phyloP scores from a whole-genome alignment of 2,888 invertebrate species.

The Drosophila cracens region DNA sequence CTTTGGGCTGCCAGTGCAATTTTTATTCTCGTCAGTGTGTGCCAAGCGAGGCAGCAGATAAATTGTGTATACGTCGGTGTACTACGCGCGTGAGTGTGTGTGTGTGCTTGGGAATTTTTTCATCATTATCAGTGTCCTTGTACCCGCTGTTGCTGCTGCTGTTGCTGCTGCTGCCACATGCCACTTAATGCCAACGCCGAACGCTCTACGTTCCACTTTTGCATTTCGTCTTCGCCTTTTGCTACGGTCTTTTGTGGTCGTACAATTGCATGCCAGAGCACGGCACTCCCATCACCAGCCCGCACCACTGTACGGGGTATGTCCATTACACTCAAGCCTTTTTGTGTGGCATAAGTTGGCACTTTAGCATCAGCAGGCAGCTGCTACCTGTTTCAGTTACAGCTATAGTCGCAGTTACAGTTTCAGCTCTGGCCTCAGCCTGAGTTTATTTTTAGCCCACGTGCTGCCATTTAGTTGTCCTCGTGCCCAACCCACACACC shows the following conservation, averaged over 20 bases:
- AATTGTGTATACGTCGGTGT: slow-evolving; percentile 37
- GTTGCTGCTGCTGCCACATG: slow-evolving; percentile 65
- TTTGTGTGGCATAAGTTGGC: slow-evolving; percentile 78
- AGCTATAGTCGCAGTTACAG: slow-evolving; percentile 43
- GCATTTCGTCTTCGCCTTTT: slow-evolving; percentile 57
- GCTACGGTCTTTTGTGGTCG: slow-evolving; percentile 57
- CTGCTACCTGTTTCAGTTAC: slow-evolving; percentile 72
- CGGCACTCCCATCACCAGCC: slow-evolving; percentile 4
- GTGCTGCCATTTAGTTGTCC: slow-evolving; percentile 54
- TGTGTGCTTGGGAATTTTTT: slow-evolving; percentile 64
- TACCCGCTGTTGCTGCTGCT: slow-evolving; percentile 31
- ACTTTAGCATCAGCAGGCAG: slow-evolving; percentile 76
- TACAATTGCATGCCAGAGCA: slow-evolving; percentile 68
- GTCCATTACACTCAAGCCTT: slow-evolving; percentile 78
- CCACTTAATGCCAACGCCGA: slow-evolving; percentile 80
- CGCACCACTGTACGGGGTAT: slow-evolving; percentile 29
- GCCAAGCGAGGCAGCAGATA: slow-evolving; percentile 46
- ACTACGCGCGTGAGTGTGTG: slow-evolving; percentile 5
- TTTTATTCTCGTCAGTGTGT: slow-evolving; percentile 64
- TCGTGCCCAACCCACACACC: slow-evolving; percentile 17
- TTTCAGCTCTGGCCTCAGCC: slow-evolving; percentile 28
- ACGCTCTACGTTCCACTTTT: slow-evolving; percentile 76
- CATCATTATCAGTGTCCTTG: slow-evolving; percentile 79
- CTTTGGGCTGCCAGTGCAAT: slow-evolving; percentile 73
- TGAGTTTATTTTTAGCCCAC: slow-evolving; percentile 50